These are phyloP conservation scores for Noctilio leporinus DNA, from an alignment of 2,113 vertebrate genomes.

Conservation along the genomic window DNA sequence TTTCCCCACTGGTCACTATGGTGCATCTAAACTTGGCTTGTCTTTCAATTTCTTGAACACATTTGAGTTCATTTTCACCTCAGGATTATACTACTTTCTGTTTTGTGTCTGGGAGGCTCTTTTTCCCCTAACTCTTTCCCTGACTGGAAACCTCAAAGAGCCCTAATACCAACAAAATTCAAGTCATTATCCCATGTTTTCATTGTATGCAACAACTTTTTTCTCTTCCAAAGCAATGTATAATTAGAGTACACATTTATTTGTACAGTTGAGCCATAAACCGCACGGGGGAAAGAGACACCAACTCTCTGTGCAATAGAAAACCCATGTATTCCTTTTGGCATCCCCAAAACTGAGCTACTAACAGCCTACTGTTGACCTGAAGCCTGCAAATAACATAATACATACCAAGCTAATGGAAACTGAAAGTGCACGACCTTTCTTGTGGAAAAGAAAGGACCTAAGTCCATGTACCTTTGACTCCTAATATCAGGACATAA, in stretches of 20 bases:
- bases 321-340: not conserved
- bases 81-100: not conserved
- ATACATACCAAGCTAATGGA: not conserved
- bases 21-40: not conserved
- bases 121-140: not conserved
- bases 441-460: not conserved
- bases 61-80: not conserved
- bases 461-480: not conserved
- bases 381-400: not conserved
- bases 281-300: not conserved
- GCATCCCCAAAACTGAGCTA: not conserved
- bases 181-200: not conserved
- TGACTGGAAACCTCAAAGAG: not conserved
- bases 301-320: not conserved
- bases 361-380: not conserved
- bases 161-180: not conserved
- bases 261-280: not conserved
- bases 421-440: not conserved
- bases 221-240: not conserved
- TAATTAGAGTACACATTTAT: not conserved
- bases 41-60: not conserved
- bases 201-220: not conserved
- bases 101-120: not conserved
- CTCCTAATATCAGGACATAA: not conserved
- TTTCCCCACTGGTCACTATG: not conserved